phyloP scores from a whole-genome alignment of 2,888 invertebrate genomes.

The Bugulina stolonifera region DNA sequence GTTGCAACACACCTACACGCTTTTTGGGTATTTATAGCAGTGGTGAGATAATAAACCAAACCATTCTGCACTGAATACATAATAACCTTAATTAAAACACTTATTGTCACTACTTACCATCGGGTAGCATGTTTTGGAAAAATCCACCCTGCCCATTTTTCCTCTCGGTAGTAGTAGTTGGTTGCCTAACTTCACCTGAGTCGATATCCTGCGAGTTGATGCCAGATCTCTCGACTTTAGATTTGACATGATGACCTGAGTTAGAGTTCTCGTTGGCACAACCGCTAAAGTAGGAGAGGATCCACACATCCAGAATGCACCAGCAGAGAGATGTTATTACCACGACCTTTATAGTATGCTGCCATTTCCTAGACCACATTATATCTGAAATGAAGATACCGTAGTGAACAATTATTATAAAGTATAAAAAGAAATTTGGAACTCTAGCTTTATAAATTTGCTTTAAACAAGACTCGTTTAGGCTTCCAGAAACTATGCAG shows the following conservation, averaged over 20 bases:
- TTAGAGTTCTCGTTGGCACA: conserved; percentile 47
- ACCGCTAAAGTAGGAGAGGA: conserved; percentile 87
- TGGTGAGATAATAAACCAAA: no score
- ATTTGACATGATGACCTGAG: neutral
- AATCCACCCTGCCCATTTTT: neutral
- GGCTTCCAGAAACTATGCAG: no score
- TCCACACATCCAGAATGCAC: conserved; percentile 82
- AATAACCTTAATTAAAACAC: no score
- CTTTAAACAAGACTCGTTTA: no score
- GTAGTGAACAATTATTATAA: no score
- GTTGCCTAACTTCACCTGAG: neutral
- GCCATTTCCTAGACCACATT: conserved; percentile 19
- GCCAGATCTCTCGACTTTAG: neutral
- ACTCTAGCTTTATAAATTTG: no score
- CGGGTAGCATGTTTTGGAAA: neutral
- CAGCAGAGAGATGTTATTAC: conserved; percentile 87
- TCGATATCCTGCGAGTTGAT: neutral
- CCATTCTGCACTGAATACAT: no score
- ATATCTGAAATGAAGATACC: neutral
- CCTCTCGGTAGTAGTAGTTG: neutral
- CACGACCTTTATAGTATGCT: conserved; percentile 63
- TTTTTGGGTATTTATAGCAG: no score
- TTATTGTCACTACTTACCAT: neutral
- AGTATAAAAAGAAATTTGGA: no score
- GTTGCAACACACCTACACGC: no score